Conservation (phyloP, 1,140 invertebrate species). For the Drosophila repleta region DNA sequence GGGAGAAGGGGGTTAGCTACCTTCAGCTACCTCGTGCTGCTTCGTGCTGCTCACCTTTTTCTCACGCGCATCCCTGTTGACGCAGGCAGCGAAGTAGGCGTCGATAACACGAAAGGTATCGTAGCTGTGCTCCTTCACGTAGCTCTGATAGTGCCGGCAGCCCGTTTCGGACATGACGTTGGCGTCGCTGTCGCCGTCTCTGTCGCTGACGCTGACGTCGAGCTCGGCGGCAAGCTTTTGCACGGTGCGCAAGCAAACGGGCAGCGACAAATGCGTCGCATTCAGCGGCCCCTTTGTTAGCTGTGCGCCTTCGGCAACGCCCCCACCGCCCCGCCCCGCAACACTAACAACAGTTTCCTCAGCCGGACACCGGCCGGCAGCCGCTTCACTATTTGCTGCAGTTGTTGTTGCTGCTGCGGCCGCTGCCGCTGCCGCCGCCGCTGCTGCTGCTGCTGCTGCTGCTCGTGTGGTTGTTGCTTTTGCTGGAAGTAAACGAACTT, state of each 20-base stretch:
- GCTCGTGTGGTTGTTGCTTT: slow-evolving; percentile 10
- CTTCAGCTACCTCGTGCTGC: neutral
- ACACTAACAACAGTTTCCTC: slow-evolving; percentile 59
- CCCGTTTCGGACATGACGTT: slow-evolving; percentile 84
- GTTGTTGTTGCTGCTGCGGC: slow-evolving; percentile 1
- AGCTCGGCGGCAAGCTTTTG: slow-evolving; percentile 62
- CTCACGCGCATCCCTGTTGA: slow-evolving; percentile 88
- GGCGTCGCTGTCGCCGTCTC: slow-evolving; percentile 1
- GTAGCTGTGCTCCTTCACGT: slow-evolving; percentile 85
- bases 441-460: slow-evolving; percentile 11
- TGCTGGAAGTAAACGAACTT: slow-evolving; percentile 31
- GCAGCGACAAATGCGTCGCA: slow-evolving; percentile 51
- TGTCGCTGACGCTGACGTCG: neutral
- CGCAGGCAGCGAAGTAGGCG: slow-evolving; percentile 90
- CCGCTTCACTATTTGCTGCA: slow-evolving; percentile 14
- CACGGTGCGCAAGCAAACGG: slow-evolving; percentile 63
- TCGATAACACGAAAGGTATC: slow-evolving; percentile 88
- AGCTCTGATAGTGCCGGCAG: slow-evolving; percentile 81
- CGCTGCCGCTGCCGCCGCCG: slow-evolving; percentile 9
- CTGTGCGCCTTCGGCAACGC: slow-evolving; percentile 38
- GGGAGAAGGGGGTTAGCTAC: neutral
- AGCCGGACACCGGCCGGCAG: slow-evolving; percentile 53
- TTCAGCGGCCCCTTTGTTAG: slow-evolving; percentile 67
- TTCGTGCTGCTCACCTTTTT: slow-evolving; percentile 87
- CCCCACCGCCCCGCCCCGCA: slow-evolving; percentile 38